These are phyloP conservation scores for Drosophila obscura DNA, from an alignment of 1,140 invertebrate species.

Conservation along the genomic window DNA sequence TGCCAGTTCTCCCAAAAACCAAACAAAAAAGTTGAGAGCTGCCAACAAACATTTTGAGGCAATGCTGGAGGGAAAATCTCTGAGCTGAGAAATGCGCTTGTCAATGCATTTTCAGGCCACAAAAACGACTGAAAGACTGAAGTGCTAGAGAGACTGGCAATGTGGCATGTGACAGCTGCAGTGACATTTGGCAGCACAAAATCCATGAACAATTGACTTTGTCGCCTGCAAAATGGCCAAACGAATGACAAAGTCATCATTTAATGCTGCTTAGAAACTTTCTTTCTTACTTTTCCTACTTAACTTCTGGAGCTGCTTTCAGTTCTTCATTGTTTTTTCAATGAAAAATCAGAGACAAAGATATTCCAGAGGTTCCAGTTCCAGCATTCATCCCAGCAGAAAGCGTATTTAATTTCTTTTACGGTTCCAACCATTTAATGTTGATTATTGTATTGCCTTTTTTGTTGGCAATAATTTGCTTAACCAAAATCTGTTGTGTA, in stretches of 20 bases:
- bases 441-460: too few species aligned
- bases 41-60: slow-evolving; percentile 21
- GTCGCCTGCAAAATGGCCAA: slow-evolving; percentile 40
- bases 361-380: not conserved
- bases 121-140: not conserved
- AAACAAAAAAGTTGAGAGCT: not conserved
- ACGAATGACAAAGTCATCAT: slow-evolving; percentile 20
- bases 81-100: slow-evolving; percentile 14
- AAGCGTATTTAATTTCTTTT: too few species aligned
- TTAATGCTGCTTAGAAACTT: slow-evolving; percentile 27
- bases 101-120: slow-evolving; percentile 22
- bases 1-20: not conserved
- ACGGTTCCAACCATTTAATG: not conserved
- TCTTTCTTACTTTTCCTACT: not conserved
- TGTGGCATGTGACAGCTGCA: slow-evolving; percentile 42
- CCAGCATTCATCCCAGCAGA: too few species aligned
- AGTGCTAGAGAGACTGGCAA: not conserved
- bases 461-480: not conserved
- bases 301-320: not conserved
- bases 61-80: not conserved
- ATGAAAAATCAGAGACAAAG: slow-evolving; percentile 12
- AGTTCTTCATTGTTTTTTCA: not conserved
- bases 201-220: slow-evolving; percentile 58
- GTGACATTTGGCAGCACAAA: slow-evolving; percentile 31
- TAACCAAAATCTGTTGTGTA: slow-evolving; percentile 27